phyloP scores from a whole-genome alignment of 2,113 vertebrate species.

The Chauna torquata region DNA sequence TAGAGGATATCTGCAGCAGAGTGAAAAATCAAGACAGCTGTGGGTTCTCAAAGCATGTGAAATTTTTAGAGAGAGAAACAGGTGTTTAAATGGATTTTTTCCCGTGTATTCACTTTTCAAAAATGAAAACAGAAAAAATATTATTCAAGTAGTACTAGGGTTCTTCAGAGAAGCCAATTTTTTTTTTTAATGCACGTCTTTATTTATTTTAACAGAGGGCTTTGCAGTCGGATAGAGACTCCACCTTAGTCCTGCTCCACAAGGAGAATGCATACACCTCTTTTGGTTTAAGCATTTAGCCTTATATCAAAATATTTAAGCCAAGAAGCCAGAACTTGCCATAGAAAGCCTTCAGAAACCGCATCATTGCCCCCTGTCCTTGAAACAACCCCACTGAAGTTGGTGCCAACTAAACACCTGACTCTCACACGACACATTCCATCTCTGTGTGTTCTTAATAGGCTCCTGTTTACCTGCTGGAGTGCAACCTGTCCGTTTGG shows the following conservation, averaged over 20 bases:
- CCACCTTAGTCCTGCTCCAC: neutral
- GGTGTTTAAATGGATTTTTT: neutral
- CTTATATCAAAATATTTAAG: neutral
- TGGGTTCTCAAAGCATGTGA: neutral
- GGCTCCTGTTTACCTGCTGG: constrained; percentile 47
- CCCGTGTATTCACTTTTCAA: neutral
- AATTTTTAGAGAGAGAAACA: neutral
- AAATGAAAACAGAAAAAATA: neutral
- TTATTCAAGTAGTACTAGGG: neutral
- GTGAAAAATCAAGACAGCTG: neutral
- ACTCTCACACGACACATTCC: constrained; percentile 19
- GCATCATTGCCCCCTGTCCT: fast-evolving
- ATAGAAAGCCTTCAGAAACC: neutral
- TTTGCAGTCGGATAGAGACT: neutral
- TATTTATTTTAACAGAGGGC: neutral
- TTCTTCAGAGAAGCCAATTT: neutral
- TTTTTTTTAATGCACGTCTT: too few relatives aligned
- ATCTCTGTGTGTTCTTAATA: constrained; percentile 65
- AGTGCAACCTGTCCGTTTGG: constrained; percentile 61
- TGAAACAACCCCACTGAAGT: neutral
- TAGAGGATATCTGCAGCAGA: neutral
- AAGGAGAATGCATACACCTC: neutral
- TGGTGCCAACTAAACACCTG: neutral
- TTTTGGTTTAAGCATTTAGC: neutral
- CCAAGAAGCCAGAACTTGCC: neutral